These are phyloP conservation scores for Ochropleura plecta DNA, from an alignment of 2,888 invertebrate genomes.

Conservation along the genomic window DNA sequence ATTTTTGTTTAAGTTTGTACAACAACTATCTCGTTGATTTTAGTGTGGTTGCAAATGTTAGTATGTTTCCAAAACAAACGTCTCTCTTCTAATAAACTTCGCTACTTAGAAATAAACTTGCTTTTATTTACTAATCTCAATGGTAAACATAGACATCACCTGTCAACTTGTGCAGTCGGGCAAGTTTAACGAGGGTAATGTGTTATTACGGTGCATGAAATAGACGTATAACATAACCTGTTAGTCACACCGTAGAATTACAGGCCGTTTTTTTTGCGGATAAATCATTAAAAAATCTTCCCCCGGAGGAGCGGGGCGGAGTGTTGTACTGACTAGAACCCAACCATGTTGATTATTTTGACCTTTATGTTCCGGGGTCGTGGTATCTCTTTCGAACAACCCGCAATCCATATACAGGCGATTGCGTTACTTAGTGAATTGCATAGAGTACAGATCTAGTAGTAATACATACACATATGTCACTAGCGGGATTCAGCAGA, in stretches of 20 bases:
- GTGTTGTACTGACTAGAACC: no score
- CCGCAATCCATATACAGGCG: background rate
- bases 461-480: no score
- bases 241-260: background rate
- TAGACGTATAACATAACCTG: background rate
- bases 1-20: background rate
- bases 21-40: background rate
- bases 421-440: no score
- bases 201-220: constrained; percentile 46
- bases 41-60: background rate
- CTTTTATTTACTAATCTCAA: background rate
- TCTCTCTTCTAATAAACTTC: background rate
- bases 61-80: no score
- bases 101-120: background rate
- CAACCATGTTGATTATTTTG: no score
- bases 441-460: no score
- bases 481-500: no score
- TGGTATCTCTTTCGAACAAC: no score
- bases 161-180: constrained; percentile 25
- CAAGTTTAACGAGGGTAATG: constrained; percentile 21
- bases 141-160: constrained; percentile 9
- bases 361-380: no score
- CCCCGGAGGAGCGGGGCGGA: no score
- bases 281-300: no score
- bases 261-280: no score